Percentiles rank a stretch among this genome's conserved stretches.
These are phyloP conservation scores for Sesamia nonagrioides DNA, from an alignment of 1,140 invertebrate genomes.

Conservation along the genomic window DNA sequence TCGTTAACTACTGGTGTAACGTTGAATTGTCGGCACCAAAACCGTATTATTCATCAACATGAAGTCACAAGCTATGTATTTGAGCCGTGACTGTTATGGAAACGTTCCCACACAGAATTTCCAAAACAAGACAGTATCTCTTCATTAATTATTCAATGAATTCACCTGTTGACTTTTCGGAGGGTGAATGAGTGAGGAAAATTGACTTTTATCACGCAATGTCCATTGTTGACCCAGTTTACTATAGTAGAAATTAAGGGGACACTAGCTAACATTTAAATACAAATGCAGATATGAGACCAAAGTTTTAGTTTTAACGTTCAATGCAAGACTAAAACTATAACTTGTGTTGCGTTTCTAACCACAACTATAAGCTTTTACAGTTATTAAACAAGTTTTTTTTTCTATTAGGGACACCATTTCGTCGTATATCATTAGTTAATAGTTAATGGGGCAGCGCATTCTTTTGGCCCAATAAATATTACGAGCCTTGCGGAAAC, in stretches of 20 bases:
- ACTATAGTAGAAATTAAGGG: slow-evolving; percentile 30
- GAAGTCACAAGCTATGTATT: not conserved
- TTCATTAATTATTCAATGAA: slow-evolving; percentile 65
- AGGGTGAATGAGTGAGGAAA: slow-evolving; percentile 51
- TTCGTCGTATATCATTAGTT: slow-evolving; percentile 11
- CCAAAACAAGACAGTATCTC: slow-evolving; percentile 31
- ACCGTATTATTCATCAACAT: not conserved
- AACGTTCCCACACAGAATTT: slow-evolving; percentile 6
- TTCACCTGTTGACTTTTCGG: slow-evolving; percentile 63
- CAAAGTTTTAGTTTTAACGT: not conserved
- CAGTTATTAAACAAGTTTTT: slow-evolving; percentile 33
- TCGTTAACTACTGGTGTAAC: slow-evolving; percentile 25
- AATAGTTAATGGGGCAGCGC: slow-evolving; percentile 14
- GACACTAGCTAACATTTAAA: not conserved
- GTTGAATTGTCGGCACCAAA: not conserved
- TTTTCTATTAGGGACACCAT: slow-evolving; percentile 19
- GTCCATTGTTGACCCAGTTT: slow-evolving; percentile 53
- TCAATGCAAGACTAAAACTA: slow-evolving; percentile 4
- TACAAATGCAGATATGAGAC: slow-evolving; percentile 12
- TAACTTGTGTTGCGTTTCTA: not conserved
- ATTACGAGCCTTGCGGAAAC: not conserved
- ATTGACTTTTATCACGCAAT: slow-evolving; percentile 60
- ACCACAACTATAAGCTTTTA: slow-evolving; percentile 35
- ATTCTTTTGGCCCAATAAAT: slow-evolving; percentile 35
- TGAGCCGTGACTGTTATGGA: not conserved